Evolutionary conservation across 1,140 invertebrate species (phyloP).

Genomic region (Drusus annulatus): DNA sequence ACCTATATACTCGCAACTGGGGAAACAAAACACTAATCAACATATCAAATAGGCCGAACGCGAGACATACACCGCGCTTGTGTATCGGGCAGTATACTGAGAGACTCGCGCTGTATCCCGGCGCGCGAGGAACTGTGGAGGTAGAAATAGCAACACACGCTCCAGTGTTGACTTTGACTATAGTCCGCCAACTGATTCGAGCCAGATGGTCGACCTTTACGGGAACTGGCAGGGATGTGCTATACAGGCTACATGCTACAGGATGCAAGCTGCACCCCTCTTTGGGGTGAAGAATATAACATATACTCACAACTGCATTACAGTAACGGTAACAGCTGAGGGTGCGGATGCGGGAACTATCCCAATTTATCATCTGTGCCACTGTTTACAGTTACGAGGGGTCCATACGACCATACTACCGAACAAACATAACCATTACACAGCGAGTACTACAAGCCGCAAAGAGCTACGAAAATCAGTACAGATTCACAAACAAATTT

Average conservation of each 20-base stretch:
- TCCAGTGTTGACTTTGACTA: slow-evolving; percentile 8
- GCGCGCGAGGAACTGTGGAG: slow-evolving; percentile 7
- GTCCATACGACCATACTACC: neutral
- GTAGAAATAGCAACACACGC: slow-evolving; percentile 20
- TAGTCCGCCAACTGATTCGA: slow-evolving; percentile 43
- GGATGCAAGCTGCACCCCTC: slow-evolving; percentile 40
- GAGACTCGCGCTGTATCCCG: neutral
- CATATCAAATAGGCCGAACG: too few species aligned
- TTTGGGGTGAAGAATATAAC: neutral
- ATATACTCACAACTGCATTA: neutral
- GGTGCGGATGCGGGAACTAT: slow-evolving; percentile 33
- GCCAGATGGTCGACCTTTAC: slow-evolving; percentile 47
- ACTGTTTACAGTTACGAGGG: slow-evolving; percentile 28
- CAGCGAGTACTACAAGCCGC: neutral
- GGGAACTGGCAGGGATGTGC: slow-evolving; percentile 34
- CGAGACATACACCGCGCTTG: neutral
- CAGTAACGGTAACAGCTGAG: neutral
- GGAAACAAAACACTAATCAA: neutral
- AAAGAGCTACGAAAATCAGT: too few species aligned
- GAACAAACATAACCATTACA: neutral
- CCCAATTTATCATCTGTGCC: slow-evolving; percentile 14
- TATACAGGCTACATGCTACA: too few species aligned
- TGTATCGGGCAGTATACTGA: neutral
- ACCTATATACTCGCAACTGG: neutral
- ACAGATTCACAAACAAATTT: too few species aligned